Evolutionary conservation across 2,113 vertebrate genomes (phyloP), one percentile per base, ranked within the genome.

Genomic region (Sylvia atricapilla): DNA sequence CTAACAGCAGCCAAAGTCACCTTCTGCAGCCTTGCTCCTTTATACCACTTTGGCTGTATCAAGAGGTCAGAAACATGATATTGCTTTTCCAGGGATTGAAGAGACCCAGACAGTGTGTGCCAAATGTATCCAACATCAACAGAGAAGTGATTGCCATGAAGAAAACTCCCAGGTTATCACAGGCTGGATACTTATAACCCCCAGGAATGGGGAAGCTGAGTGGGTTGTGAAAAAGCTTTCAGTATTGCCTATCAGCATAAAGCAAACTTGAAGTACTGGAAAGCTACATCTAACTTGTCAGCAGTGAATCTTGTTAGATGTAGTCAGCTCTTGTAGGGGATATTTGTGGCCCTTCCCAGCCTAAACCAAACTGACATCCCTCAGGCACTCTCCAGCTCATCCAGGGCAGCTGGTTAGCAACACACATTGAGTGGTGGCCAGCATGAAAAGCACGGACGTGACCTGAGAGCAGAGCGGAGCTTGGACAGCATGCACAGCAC

Each of bases 361-460:
- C 58, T 73, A n/a, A 80, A 47, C 7, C 37, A 47, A 79, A 64
- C 0, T 56, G 14, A 8, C 21, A 31, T 55, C 11, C 47, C 18
- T 52, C 66, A 27, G 47, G 44, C 21, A 15, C 46, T 46, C 47
- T 46, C 56, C n/a, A 67, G 27, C 68, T 70, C 56, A 53, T 52
- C 24, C 62, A 63, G 39, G 47, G 35, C 17, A 41, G 37, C 16
- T 25, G 7, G n/a, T 39, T 46, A 70, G 22, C 44, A 63, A 2
- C 28, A 31, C 21, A 22, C 0, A 0, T 10, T 18, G 56, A 50
- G 43, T 9, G 12, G 17, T 41, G 25, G 37, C 28, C 62, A 83
- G 8, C 0, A 2, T 30, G 39, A 31, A 37, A 67, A 66, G 46
- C 22, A 8, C 0, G 0, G 39, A 37, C 0, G 1, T 44, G 89